Evolutionary conservation across 2,888 invertebrate species (phyloP).

Genomic region (Habrosyne pyritoides): DNA sequence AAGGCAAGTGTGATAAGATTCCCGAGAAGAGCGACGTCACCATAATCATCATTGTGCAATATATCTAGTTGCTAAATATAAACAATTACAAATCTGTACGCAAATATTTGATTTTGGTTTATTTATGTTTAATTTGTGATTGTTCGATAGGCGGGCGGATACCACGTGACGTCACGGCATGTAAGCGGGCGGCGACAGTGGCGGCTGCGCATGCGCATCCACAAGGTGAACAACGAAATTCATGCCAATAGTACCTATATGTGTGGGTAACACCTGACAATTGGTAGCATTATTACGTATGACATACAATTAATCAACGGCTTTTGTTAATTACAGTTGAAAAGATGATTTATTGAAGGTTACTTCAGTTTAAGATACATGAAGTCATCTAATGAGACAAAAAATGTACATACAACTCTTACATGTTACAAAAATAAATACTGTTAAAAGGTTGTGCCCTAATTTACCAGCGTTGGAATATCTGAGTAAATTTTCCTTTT

Average conservation of each 20-base stretch:
- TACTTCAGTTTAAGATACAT: background rate
- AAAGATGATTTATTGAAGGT: background rate
- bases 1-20: background rate
- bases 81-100: background rate
- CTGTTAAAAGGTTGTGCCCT: no score
- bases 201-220: conserved; percentile 18
- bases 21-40: background rate
- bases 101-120: background rate
- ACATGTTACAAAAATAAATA: no score
- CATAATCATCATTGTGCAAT: background rate
- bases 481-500: no score
- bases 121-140: conserved; percentile 6
- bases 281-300: background rate
- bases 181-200: background rate
- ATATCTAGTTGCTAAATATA: background rate
- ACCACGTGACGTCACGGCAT: background rate
- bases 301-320: background rate
- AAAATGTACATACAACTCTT: background rate
- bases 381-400: background rate
- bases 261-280: conserved; percentile 1
- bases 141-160: conserved; percentile 1
- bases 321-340: conserved; percentile 1
- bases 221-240: conserved; percentile 23
- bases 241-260: conserved; percentile 10
- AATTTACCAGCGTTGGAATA: no score